phyloP scores from a whole-genome alignment of 2,888 invertebrate species.

The Rhimphoctona megacephalus region DNA sequence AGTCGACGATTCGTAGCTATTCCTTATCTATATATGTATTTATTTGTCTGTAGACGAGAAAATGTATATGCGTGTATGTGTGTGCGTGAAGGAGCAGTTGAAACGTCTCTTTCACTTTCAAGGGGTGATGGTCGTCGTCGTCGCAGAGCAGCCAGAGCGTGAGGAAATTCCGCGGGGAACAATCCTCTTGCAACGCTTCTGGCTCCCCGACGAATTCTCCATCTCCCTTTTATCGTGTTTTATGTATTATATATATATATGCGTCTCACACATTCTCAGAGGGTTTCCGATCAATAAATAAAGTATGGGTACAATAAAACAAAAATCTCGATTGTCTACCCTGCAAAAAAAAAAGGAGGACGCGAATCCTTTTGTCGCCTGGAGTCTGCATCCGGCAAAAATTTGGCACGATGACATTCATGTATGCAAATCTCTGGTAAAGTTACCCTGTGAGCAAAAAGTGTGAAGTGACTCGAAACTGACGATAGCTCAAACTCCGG shows the following conservation, averaged over 20 bases:
- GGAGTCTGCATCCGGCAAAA: conserved; percentile 2
- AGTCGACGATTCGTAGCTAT: conserved; percentile 54
- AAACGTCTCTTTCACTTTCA: conserved; percentile 58
- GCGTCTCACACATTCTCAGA: conserved; percentile 5
- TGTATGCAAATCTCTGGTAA: conserved; percentile 63
- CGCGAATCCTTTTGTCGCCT: conserved; percentile 7
- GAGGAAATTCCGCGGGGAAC: conserved; percentile 70
- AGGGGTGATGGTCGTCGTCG: conserved; percentile 38
- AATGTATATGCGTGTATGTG: neutral
- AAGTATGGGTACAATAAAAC: conserved; percentile 64
- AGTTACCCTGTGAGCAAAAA: conserved; percentile 40
- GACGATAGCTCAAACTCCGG: neutral
- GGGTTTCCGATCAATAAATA: conserved; percentile 61
- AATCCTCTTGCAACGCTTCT: conserved; percentile 62
- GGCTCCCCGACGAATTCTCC: conserved; percentile 36
- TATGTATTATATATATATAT: conserved; percentile 22
- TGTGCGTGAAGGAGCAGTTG: conserved; percentile 38
- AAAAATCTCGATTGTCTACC: conserved; percentile 44
- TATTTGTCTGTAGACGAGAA: neutral
- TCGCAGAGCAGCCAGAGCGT: conserved; percentile 60
- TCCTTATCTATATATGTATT: neutral
- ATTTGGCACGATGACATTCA: conserved; percentile 46
- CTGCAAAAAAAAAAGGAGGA: conserved; percentile 9
- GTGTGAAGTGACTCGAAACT: conserved; percentile 40
- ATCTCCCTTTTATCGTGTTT: conserved; percentile 2